Evolutionary conservation across 2,888 invertebrate species (phyloP), one percentile per base, ranked within the genome.

Genomic region (Hoplodrina blanda): DNA sequence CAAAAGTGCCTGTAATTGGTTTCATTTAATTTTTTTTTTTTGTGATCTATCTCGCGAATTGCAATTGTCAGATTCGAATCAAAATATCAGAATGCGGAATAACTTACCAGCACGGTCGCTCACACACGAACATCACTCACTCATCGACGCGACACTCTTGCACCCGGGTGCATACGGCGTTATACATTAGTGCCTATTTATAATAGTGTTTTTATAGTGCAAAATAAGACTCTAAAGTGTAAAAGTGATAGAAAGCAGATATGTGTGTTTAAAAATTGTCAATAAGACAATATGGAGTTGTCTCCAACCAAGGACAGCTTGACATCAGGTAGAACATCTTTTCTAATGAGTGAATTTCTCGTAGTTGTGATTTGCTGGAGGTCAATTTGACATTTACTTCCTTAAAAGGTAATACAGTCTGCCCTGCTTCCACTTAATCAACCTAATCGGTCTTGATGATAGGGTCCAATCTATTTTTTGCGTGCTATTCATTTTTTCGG

Each of bases 301-400:
- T 66, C 82, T 57, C 50, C 62, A 20, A 63, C 15, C 10, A 69
- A 54, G 7, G 65, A 71, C 1, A 50, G 53, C 19, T 44, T 71
- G 17, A 30, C 57, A 70, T 30, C 82, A 80, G 80, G 80, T 80
- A 80, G 17, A 52, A 10, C 56, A 74, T 71, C 8, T 55, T 30
- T 15, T 20, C n/a, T 19, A 65, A 11, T 20, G n/a, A n/a, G n/a
- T n/a, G 4, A 33, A 20, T 30, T n/a, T 17, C 17, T 46, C 46
- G 11, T 46, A 44, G 6, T 19, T 8, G 6, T 52, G 5, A 7
- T 44, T 33, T 8, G 4, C 7, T n/a, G 30, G 5, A 11, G 37
- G 37, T 10, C 37, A 11, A 37, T 8, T 8, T 37, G 7, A 37
- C 1, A 37, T 8, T 7, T 11, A 41, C n/a, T 49, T 49, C 4